Evolutionary conservation across 2,797 vertebrate species (phyloP).

Genomic region (Enteromius paludinosus): DNA sequence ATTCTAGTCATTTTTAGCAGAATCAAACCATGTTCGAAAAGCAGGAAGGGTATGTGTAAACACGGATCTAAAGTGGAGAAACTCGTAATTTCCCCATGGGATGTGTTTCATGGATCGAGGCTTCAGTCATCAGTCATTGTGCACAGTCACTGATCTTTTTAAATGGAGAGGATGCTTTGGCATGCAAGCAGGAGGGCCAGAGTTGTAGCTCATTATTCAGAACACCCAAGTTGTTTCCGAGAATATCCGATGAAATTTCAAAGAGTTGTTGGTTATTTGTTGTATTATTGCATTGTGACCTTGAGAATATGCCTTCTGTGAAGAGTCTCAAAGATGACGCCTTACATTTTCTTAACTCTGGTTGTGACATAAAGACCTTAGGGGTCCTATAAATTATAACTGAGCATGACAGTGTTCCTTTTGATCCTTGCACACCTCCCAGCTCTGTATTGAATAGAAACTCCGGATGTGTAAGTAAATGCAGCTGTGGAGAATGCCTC

Average conservation of each 20-base stretch:
- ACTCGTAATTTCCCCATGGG: neutral
- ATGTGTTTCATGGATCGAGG: slow-evolving; percentile 1
- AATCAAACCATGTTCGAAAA: neutral
- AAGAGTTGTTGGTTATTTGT: slow-evolving; percentile 8
- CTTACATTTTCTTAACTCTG: slow-evolving; percentile 27
- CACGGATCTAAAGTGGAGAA: neutral
- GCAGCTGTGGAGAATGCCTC: neutral
- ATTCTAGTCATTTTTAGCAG: slow-evolving; percentile 20
- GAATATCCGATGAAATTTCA: neutral
- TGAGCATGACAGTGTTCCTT: slow-evolving; percentile 3
- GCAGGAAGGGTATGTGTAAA: neutral
- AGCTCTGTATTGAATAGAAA: slow-evolving; percentile 1
- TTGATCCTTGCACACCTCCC: slow-evolving; percentile 2
- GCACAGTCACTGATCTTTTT: slow-evolving; percentile 9
- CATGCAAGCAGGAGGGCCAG: neutral
- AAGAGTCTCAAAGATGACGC: neutral
- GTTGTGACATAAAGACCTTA: slow-evolving; percentile 33
- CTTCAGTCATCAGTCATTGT: neutral
- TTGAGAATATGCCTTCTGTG: slow-evolving; percentile 20
- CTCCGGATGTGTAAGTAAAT: neutral
- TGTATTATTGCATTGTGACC: neutral
- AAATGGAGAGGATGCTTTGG: neutral
- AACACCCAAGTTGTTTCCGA: neutral
- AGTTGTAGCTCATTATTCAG: slow-evolving; percentile 1
- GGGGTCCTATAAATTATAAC: slow-evolving; percentile 29